These are phyloP conservation scores for Heteromyza rotundicornis DNA, from an alignment of 2,888 invertebrate genomes.

Conservation along the genomic window DNA sequence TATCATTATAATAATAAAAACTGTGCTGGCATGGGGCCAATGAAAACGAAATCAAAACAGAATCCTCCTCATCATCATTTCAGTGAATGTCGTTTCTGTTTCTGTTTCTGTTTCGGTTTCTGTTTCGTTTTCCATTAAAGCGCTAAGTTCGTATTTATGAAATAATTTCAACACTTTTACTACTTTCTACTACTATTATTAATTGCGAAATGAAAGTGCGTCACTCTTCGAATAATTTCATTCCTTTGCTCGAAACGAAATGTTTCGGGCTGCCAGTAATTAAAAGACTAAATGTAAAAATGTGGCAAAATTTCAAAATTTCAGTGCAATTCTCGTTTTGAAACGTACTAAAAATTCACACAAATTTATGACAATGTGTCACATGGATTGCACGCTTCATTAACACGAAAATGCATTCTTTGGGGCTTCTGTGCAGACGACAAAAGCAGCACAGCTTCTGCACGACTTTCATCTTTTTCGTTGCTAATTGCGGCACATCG, in stretches of 20 bases:
- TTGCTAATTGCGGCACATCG: too few species aligned
- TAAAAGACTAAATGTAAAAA: background rate
- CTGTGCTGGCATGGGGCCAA: conserved; percentile 47
- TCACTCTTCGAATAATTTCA: background rate
- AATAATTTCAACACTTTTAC: background rate
- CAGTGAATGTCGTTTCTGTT: background rate
- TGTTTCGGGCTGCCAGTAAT: background rate
- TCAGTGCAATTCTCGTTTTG: too few species aligned
- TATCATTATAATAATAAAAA: conserved; percentile 21
- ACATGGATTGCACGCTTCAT: background rate
- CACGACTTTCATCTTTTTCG: too few species aligned
- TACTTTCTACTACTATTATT: background rate
- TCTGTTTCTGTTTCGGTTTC: background rate
- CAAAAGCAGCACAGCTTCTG: too few species aligned
- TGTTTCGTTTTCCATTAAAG: background rate
- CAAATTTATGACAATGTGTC: background rate
- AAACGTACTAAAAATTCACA: background rate
- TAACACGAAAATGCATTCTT: background rate
- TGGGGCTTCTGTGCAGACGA: too few species aligned
- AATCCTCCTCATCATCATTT: too few species aligned
- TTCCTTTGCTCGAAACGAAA: background rate
- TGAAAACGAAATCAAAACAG: conserved; percentile 43
- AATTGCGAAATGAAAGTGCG: background rate
- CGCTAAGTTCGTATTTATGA: background rate
- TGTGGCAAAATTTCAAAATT: background rate